These are phyloP conservation scores for Hemitrygon akajei DNA, from an alignment of 2,797 vertebrate genomes.

Conservation along the genomic window DNA sequence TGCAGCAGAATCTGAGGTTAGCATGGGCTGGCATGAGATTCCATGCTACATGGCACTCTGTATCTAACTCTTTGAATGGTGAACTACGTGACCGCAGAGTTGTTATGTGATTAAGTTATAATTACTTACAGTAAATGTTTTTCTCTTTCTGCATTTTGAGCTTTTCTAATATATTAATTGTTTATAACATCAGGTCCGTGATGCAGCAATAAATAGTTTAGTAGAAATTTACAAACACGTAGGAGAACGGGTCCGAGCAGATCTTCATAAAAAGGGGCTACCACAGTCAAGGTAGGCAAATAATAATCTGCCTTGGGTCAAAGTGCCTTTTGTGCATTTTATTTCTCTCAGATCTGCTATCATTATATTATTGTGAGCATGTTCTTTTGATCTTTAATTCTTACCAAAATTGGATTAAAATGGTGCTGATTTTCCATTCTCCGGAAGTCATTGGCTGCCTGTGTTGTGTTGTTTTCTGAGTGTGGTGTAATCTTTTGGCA, in stretches of 20 bases:
- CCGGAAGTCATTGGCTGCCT: too few relatives aligned
- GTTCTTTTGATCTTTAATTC: neutral
- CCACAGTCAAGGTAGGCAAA: conserved; percentile 84
- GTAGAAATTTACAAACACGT: conserved; percentile 98
- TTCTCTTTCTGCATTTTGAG: neutral
- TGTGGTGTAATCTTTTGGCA: too few relatives aligned
- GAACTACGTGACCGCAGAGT: too few relatives aligned
- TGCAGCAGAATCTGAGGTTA: neutral
- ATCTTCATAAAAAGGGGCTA: conserved; percentile 95
- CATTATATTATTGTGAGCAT: neutral
- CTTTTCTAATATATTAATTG: neutral
- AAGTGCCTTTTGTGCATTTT: conserved; percentile 30
- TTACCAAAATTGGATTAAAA: neutral
- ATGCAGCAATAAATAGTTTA: conserved; percentile 87
- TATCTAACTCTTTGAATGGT: neutral
- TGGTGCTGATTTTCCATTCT: neutral
- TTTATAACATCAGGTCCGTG: conserved; percentile 71
- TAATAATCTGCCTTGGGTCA: neutral
- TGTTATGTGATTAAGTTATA: neutral
- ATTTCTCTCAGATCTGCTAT: neutral
- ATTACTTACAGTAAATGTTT: neutral
- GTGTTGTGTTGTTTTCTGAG: too few relatives aligned
- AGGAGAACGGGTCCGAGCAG: conserved; percentile 89
- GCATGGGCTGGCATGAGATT: neutral
- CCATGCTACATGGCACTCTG: too few relatives aligned